Conservation (phyloP, 2,888 invertebrate species). For the Ischnus inquisitorius region DNA sequence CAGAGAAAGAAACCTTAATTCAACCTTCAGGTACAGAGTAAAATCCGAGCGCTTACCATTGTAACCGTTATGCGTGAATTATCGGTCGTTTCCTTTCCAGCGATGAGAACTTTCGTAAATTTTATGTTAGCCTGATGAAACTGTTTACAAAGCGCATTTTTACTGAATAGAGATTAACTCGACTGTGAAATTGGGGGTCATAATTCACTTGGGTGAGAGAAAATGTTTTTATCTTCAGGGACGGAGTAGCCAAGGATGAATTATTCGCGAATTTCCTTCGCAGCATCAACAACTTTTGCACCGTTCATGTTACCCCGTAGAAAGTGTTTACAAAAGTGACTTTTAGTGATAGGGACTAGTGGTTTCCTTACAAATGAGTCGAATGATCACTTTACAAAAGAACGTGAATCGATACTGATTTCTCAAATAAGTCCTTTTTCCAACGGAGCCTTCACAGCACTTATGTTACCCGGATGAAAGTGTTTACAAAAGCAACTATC, state of each 20-base stretch:
- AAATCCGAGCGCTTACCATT: background rate
- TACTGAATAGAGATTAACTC: slow-evolving; percentile 68
- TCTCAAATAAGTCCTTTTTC: background rate
- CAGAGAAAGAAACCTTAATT: background rate
- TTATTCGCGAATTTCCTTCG: no score
- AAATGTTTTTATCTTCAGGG: no score
- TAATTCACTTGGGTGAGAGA: no score
- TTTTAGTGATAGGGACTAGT: slow-evolving; percentile 52
- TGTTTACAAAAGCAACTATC: slow-evolving; percentile 71
- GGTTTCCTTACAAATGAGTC: slow-evolving; percentile 5
- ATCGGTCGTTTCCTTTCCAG: background rate
- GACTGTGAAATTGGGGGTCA: slow-evolving; percentile 58
- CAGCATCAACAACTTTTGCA: background rate
- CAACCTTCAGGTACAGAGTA: background rate
- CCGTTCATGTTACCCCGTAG: slow-evolving; percentile 21
- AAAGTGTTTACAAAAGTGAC: slow-evolving; percentile 55
- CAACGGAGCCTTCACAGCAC: background rate
- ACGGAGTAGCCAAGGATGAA: no score
- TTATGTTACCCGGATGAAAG: slow-evolving; percentile 70
- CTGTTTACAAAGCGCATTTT: slow-evolving; percentile 65
- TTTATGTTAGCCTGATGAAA: slow-evolving; percentile 54
- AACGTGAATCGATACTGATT: background rate
- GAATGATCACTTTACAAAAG: background rate
- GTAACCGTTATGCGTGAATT: background rate
- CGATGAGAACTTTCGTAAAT: slow-evolving; percentile 1